phyloP scores from a whole-genome alignment of 2,888 invertebrate species.

The Perdita meconis region DNA sequence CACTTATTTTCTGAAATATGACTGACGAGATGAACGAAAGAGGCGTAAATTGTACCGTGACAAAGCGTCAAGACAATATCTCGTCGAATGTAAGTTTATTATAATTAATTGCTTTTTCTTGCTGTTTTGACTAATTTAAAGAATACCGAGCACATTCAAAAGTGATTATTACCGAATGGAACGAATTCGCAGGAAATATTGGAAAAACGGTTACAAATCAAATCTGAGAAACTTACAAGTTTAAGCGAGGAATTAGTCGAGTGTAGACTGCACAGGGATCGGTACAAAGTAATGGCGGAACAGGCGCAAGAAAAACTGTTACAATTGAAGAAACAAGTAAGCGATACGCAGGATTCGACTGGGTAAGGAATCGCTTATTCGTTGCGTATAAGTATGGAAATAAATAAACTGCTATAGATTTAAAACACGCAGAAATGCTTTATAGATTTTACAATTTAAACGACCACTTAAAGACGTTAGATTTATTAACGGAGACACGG shows the following conservation, averaged over 20 bases:
- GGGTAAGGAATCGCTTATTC: conserved; percentile 53
- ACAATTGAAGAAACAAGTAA: conserved; percentile 83
- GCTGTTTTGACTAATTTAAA: too few relatives aligned
- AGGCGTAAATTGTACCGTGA: neutral
- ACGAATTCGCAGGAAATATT: conserved; percentile 60
- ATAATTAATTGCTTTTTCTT: neutral
- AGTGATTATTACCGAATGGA: too few relatives aligned
- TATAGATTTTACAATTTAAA: conserved; percentile 64
- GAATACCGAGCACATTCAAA: too few relatives aligned
- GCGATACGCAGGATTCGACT: conserved; percentile 67
- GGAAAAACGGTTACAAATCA: conserved; percentile 89
- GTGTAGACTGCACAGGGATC: conserved; percentile 91
- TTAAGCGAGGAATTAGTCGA: conserved; percentile 91
- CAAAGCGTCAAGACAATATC: conserved; percentile 4
- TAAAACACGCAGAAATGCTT: conserved; percentile 18
- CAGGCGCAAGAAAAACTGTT: conserved; percentile 88
- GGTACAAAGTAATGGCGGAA: conserved; percentile 92
- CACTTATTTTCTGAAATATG: neutral
- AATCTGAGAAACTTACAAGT: conserved; percentile 92
- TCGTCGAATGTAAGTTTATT: conserved; percentile 39
- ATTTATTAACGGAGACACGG: conserved; percentile 82
- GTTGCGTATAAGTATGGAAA: neutral
- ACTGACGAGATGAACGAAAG: conserved; percentile 16
- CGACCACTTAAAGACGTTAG: conserved; percentile 73
- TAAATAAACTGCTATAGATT: neutral